Percentiles rank a stretch among this genome's conserved stretches.
Conservation (phyloP, 1,140 invertebrate species). For the Temnothorax curvispinosus region DNA sequence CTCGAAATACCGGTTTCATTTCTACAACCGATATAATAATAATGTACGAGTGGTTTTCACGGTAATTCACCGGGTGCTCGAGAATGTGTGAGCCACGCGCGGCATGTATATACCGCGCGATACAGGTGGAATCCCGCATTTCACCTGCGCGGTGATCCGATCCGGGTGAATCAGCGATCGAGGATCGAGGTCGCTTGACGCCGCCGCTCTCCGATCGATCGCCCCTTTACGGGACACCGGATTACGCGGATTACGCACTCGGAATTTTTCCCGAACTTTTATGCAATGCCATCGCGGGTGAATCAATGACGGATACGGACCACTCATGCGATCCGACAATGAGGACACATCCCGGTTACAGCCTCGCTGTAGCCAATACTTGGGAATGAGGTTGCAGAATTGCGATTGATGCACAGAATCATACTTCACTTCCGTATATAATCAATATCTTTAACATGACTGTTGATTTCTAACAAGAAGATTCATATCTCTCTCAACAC, state of each 20-base stretch:
- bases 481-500: background rate
- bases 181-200: slow-evolving; percentile 33
- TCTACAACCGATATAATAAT: slow-evolving; percentile 1
- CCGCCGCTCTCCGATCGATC: background rate
- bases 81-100: background rate
- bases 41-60: background rate
- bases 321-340: background rate
- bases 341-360: background rate
- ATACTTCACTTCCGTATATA: slow-evolving; percentile 10
- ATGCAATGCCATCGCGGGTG: slow-evolving; percentile 63
- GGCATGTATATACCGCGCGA: background rate
- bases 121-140: slow-evolving; percentile 21
- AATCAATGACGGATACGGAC: slow-evolving; percentile 68
- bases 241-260: slow-evolving; percentile 45
- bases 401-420: background rate
- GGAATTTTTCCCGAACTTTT: slow-evolving; percentile 64
- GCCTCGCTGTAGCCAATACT: background rate
- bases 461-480: background rate
- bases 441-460: background rate
- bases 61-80: background rate
- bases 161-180: slow-evolving; percentile 59
- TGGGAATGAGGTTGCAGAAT: background rate
- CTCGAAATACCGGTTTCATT: slow-evolving; percentile 41
- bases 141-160: slow-evolving; percentile 11
- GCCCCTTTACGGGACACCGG: slow-evolving; percentile 53